phyloP scores from a whole-genome alignment of 2,113 vertebrate species.

The Solea senegalensis region DNA sequence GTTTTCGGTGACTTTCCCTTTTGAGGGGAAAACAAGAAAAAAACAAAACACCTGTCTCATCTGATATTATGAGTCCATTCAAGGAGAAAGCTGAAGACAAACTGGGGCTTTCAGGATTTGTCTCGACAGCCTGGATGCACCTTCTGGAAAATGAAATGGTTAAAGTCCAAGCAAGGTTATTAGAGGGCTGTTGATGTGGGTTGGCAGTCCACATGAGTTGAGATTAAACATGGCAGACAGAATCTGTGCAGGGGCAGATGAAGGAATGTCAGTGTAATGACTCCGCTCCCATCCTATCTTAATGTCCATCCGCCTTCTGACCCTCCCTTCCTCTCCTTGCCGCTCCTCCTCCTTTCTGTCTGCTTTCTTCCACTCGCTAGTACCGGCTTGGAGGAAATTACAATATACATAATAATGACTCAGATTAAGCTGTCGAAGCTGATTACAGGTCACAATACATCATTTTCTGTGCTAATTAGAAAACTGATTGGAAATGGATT shows the following conservation, averaged over 20 bases:
- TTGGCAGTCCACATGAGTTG: constrained; percentile 63
- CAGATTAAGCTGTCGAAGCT: constrained; percentile 70
- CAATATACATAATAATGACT: constrained; percentile 76
- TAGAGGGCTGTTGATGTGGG: constrained; percentile 46
- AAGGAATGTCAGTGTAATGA: constrained; percentile 73
- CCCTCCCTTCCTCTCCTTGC: constrained; percentile 28
- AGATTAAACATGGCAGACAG: constrained; percentile 65
- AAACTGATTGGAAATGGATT: constrained; percentile 79
- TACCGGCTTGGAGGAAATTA: constrained; percentile 64
- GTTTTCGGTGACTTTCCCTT: constrained; percentile 29
- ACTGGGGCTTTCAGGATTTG: constrained; percentile 44
- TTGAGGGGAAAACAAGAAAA: constrained; percentile 2
- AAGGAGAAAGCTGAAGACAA: constrained; percentile 51
- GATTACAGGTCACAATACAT: constrained; percentile 78
- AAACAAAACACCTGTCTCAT: constrained; percentile 40
- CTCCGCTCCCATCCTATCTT: constrained; percentile 57
- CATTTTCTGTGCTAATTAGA: constrained; percentile 76
- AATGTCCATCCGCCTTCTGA: constrained; percentile 62
- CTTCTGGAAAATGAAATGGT: constrained; percentile 58
- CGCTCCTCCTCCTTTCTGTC: constrained; percentile 2
- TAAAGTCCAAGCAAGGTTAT: constrained; percentile 64
- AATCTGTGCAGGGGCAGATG: constrained; percentile 48
- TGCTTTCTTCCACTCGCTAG: constrained; percentile 45
- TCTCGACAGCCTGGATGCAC: constrained; percentile 53
- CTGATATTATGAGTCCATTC: constrained; percentile 55